Conservation (phyloP, 1,140 invertebrate species). For the Saxidomus purpurata region DNA sequence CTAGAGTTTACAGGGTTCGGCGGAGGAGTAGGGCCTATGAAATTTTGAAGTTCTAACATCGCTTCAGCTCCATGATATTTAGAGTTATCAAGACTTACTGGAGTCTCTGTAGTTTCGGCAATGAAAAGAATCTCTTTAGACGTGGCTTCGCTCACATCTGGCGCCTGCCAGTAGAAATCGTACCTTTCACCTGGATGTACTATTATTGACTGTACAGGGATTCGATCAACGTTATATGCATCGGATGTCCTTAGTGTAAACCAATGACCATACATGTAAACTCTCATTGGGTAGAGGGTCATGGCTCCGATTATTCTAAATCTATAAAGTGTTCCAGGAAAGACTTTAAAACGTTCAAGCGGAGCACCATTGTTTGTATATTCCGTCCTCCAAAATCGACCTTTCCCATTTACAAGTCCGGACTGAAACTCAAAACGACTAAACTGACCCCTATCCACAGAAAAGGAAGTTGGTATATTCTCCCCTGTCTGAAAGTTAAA, state of each 20-base stretch:
- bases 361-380: slow-evolving; percentile 70
- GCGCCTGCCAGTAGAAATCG: slow-evolving; percentile 90
- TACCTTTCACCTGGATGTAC: slow-evolving; percentile 91
- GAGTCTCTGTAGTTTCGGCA: slow-evolving; percentile 19
- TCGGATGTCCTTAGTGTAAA: slow-evolving; percentile 93
- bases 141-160: not conserved
- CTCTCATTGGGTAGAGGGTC: slow-evolving; percentile 75
- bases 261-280: slow-evolving; percentile 94
- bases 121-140: slow-evolving; percentile 3
- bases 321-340: no score
- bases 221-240: slow-evolving; percentile 92
- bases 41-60: not conserved
- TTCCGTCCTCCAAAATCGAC: slow-evolving; percentile 62
- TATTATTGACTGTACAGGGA: slow-evolving; percentile 86
- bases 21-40: not conserved
- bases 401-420: slow-evolving; percentile 79
- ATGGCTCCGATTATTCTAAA: slow-evolving; percentile 78
- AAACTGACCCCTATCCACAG: slow-evolving; percentile 59
- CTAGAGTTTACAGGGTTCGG: not conserved
- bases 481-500: slow-evolving; percentile 23
- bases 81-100: not conserved
- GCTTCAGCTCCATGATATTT: slow-evolving; percentile 46
- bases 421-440: slow-evolving; percentile 71
- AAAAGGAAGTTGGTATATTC: not conserved
- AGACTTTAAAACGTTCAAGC: slow-evolving; percentile 64